These are phyloP conservation scores for Pammene fasciana DNA, from an alignment of 2,888 invertebrate species.

Conservation along the genomic window DNA sequence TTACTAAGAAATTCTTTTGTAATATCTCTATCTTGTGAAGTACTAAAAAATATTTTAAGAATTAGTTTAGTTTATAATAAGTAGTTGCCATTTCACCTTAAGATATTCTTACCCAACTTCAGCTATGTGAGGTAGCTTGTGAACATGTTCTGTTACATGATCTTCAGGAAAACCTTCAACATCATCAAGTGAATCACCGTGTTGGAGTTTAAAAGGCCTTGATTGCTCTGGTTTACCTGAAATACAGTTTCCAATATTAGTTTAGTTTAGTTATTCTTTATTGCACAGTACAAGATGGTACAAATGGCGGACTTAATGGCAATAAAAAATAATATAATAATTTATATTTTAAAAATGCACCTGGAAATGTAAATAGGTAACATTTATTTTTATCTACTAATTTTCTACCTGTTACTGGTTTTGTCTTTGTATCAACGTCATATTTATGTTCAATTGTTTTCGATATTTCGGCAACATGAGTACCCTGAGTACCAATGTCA, in stretches of 20 bases:
- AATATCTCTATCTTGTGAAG: conserved; percentile 60
- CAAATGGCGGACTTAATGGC: no score
- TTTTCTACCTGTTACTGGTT: conserved; percentile 52
- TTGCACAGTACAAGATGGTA: no score
- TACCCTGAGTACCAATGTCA: conserved; percentile 75
- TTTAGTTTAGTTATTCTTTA: no score
- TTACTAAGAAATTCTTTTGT: conserved; percentile 65
- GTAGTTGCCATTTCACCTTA: neutral
- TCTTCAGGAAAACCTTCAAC: conserved; percentile 81
- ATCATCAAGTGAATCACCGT: conserved; percentile 80
- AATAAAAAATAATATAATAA: no score
- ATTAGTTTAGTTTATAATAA: neutral
- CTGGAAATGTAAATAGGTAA: neutral
- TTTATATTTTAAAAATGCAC: no score
- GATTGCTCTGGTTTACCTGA: conserved; percentile 62
- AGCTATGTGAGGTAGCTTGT: conserved; percentile 76
- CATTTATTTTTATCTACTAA: neutral
- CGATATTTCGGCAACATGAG: conserved; percentile 64
- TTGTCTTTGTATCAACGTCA: conserved; percentile 60
- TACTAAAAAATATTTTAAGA: conserved; percentile 50
- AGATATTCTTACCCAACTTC: conserved; percentile 69
- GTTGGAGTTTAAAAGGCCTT: conserved; percentile 67
- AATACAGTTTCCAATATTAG: conserved; percentile 39
- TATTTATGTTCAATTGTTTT: conserved; percentile 62
- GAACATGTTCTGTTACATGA: conserved; percentile 74